Evolutionary conservation across 1,140 invertebrate species (phyloP).

Genomic region (Conopomorpha cramerella): DNA sequence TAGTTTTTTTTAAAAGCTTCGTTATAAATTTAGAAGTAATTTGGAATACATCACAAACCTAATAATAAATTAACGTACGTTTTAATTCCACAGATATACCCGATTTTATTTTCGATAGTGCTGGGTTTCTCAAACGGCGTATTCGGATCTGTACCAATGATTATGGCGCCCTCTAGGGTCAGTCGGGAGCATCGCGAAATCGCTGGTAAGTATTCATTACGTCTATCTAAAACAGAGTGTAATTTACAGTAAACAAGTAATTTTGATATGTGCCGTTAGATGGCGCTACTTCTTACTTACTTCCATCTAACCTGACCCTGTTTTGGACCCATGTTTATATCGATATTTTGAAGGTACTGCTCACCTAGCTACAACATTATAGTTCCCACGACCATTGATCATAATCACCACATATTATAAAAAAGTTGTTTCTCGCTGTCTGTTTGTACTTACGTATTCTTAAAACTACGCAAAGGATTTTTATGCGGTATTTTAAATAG

Average conservation of each 20-base stretch:
- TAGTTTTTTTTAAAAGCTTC: too few species aligned
- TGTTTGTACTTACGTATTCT: too few species aligned
- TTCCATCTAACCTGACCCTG: too few species aligned
- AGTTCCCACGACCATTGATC: background rate
- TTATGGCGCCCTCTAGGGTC: slow-evolving; percentile 83
- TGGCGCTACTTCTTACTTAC: too few species aligned
- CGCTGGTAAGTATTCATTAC: slow-evolving; percentile 23
- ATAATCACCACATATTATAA: too few species aligned
- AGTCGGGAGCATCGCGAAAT: slow-evolving; percentile 52
- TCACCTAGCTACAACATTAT: background rate
- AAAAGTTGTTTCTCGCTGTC: too few species aligned
- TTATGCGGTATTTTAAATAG: too few species aligned
- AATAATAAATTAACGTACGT: slow-evolving; percentile 1
- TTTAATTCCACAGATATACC: slow-evolving; percentile 34
- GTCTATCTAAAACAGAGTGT: background rate
- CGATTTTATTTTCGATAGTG: slow-evolving; percentile 73
- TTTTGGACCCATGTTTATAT: too few species aligned
- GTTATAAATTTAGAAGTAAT: too few species aligned
- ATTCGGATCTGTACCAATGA: slow-evolving; percentile 89
- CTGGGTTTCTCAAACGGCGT: slow-evolving; percentile 86
- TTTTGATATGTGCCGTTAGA: background rate
- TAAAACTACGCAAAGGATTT: too few species aligned
- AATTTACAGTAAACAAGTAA: background rate
- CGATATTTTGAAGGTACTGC: background rate
- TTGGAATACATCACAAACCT: too few species aligned